Evolutionary conservation across 2,113 vertebrate species (phyloP).

Genomic region (Anser brachyrhynchus): DNA sequence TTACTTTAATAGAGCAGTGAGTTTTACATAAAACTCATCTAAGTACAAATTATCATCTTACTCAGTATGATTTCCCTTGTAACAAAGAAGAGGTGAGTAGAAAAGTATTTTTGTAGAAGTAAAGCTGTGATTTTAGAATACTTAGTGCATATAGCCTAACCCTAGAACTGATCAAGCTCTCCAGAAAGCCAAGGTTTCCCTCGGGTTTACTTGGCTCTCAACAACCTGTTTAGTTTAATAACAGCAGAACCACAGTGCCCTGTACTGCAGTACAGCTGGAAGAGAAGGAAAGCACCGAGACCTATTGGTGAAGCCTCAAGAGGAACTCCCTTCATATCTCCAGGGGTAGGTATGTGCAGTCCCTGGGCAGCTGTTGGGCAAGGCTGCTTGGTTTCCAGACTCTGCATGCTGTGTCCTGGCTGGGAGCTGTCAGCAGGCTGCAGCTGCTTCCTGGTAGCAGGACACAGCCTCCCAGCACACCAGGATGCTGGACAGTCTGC

Average conservation of each 20-base stretch:
- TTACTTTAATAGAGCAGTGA: background rate
- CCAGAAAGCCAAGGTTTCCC: background rate
- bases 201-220: background rate
- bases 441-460: background rate
- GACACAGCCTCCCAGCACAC: background rate
- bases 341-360: background rate
- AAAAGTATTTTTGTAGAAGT: background rate
- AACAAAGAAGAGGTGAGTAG: no score
- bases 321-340: background rate
- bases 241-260: background rate
- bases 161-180: background rate
- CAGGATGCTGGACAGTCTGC: background rate
- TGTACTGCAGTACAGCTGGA: background rate
- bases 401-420: background rate
- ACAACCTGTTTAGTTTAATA: background rate
- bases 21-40: background rate
- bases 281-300: constrained; percentile 37
- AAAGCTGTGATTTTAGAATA: constrained; percentile 4
- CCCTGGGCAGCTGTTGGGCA: background rate
- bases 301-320: background rate
- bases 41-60: background rate
- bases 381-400: background rate
- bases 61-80: background rate
- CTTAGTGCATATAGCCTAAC: background rate
- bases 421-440: background rate